phyloP scores from a whole-genome alignment of 2,113 vertebrate species.

The Nyctereutes procyonoides region DNA sequence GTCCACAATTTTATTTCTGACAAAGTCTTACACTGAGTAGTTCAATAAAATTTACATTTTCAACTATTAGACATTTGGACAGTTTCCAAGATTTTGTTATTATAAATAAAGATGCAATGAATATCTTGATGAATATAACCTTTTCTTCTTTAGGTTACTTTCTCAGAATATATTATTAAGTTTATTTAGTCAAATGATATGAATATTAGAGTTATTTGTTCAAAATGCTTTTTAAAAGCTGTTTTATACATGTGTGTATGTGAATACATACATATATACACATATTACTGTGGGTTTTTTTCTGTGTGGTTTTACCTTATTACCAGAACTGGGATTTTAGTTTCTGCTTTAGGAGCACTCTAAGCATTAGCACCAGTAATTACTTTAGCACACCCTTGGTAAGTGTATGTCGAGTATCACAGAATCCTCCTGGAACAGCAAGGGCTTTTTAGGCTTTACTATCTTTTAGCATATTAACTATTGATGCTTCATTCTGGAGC shows the following conservation, averaged over 20 bases:
- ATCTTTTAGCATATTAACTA: background rate
- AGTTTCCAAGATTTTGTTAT: slow-evolving; percentile 4
- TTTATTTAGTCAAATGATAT: background rate
- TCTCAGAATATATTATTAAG: background rate
- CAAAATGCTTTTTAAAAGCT: background rate
- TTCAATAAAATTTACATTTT: background rate
- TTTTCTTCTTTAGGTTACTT: background rate
- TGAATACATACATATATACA: too few species aligned
- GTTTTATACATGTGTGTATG: background rate
- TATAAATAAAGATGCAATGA: background rate
- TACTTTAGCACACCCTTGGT: background rate
- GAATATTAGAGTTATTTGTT: background rate
- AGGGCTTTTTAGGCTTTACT: background rate
- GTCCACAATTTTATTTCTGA: background rate
- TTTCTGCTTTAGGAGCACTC: background rate
- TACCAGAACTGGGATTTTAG: background rate
- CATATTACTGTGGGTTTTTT: rapidly evolving
- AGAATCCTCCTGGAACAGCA: background rate
- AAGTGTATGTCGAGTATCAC: background rate
- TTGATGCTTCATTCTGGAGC: background rate
- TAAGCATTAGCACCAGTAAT: background rate
- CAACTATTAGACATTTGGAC: background rate
- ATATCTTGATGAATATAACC: background rate
- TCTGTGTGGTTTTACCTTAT: background rate
- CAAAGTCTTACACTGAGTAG: background rate